phyloP scores from a whole-genome alignment of 30 jellyfish, hydroid and myxozoan genomes.

The Mastigias papua region DNA sequence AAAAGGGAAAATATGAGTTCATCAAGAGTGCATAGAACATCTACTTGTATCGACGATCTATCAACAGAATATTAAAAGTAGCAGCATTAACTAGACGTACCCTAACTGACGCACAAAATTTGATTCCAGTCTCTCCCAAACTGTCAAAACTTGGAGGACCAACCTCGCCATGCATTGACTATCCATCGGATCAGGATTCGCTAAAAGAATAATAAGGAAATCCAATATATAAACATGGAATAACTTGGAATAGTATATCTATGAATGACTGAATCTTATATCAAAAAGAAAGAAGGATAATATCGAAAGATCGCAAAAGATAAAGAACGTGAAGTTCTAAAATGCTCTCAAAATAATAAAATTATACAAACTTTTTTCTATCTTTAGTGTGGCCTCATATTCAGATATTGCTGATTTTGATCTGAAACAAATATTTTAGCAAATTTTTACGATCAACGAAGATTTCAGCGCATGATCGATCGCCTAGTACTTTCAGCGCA shows the following conservation, averaged over 20 bases:
- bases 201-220: not conserved
- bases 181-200: conserved; percentile 4
- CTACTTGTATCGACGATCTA: too few relatives aligned
- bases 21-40: too few relatives aligned
- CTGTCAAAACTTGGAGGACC: conserved; percentile 17
- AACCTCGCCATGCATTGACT: conserved; percentile 48
- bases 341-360: not conserved
- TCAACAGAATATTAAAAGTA: too few relatives aligned
- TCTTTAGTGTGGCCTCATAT: conserved; percentile 11
- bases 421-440: not conserved
- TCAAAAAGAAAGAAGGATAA: too few relatives aligned
- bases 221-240: not conserved
- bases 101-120: conserved; percentile 51
- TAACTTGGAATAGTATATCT: too few relatives aligned
- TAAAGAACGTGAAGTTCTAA: not conserved
- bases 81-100: not conserved
- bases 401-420: conserved; percentile 17
- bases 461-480: too few relatives aligned
- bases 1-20: too few relatives aligned
- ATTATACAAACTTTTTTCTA: conserved; percentile 7
- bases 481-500: too few relatives aligned
- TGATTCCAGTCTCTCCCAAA: conserved; percentile 58
- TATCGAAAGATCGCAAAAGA: too few relatives aligned
- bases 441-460: too few relatives aligned
- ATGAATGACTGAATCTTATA: too few relatives aligned